Evolutionary conservation across 1,140 invertebrate genomes (phyloP).

Genomic region (Drosophila seguyi): DNA sequence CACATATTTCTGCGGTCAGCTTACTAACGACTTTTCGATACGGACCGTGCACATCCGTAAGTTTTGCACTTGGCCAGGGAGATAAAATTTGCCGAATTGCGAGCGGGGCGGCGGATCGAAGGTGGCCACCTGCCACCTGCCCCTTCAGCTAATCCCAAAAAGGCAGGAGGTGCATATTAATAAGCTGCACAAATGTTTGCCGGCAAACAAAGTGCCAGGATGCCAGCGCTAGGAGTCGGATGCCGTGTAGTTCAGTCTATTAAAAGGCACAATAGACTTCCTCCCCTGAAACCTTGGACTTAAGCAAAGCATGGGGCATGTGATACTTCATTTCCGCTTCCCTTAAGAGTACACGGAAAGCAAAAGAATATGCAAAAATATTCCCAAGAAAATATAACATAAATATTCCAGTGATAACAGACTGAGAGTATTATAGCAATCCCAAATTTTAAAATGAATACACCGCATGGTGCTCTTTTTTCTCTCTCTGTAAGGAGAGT

Average conservation of each 20-base stretch:
- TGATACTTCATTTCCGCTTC: slow-evolving; percentile 55
- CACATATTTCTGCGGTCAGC: slow-evolving; percentile 72
- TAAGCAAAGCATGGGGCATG: slow-evolving; percentile 17
- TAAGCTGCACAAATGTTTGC: slow-evolving; percentile 78
- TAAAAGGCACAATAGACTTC: slow-evolving; percentile 69
- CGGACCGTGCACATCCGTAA: slow-evolving; percentile 56
- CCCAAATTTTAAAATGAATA: too few species aligned
- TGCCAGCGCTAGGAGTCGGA: slow-evolving; percentile 25
- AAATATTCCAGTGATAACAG: not conserved
- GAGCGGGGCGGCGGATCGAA: slow-evolving; percentile 7
- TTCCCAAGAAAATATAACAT: not conserved
- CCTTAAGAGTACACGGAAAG: not conserved
- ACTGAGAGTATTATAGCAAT: not conserved
- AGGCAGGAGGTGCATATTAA: slow-evolving; percentile 59
- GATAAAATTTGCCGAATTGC: slow-evolving; percentile 73
- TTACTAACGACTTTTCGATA: slow-evolving; percentile 81
- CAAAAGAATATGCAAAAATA: not conserved
- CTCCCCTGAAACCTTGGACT: slow-evolving; percentile 11
- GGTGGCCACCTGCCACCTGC: slow-evolving; percentile 39
- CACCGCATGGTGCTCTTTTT: not conserved
- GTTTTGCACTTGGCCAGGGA: slow-evolving; percentile 63
- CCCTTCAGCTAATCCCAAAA: slow-evolving; percentile 41
- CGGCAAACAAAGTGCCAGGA: slow-evolving; percentile 57
- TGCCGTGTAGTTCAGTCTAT: slow-evolving; percentile 69
- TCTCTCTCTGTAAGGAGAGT: slow-evolving; percentile 26